Conservation (phyloP, 2,888 invertebrate genomes). For the Gryllus longicercus region DNA sequence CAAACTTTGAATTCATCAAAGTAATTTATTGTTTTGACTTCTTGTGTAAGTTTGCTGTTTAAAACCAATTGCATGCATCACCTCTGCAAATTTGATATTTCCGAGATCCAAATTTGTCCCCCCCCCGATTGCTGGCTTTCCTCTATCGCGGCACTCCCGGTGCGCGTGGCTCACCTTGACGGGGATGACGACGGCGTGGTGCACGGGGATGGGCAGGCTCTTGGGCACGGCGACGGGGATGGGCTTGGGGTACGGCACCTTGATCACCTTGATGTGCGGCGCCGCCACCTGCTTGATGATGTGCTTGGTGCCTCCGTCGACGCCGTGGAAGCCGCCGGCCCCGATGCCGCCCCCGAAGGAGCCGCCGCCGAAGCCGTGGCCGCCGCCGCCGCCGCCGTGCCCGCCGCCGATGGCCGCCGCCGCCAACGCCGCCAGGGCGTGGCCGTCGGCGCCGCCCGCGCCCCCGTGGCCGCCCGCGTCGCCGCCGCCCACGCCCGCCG, state of each 20-base stretch:
- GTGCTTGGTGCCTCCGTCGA: conserved; percentile 23
- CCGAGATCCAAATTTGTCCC: too few species aligned
- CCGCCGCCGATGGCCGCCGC: not conserved
- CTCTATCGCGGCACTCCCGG: too few species aligned
- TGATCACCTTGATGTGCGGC: conserved; percentile 35
- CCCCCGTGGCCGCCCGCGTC: not conserved
- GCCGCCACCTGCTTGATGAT: conserved; percentile 27
- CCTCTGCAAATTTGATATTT: too few species aligned
- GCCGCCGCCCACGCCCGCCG: not conserved
- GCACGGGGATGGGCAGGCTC: conserved; percentile 34
- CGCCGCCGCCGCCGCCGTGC: not conserved
- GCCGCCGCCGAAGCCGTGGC: not conserved
- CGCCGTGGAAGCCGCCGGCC: conserved; percentile 7
- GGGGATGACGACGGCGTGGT: conserved; percentile 33
- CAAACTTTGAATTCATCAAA: too few species aligned
- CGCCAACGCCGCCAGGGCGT: not conserved
- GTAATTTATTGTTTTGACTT: too few species aligned
- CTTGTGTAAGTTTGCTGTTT: too few species aligned
- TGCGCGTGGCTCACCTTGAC: conserved; percentile 22
- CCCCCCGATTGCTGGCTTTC: too few species aligned
- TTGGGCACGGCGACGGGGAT: conserved; percentile 35
- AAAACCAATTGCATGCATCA: too few species aligned
- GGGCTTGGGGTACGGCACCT: conserved; percentile 37
- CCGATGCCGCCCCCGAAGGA: conserved; percentile 9
- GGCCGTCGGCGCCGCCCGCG: conserved; percentile 22